Percentiles rank a stretch among this genome's conserved stretches.
phyloP scores from a whole-genome alignment of 2,797 vertebrate species.

The Mormyrops boulengeri region DNA sequence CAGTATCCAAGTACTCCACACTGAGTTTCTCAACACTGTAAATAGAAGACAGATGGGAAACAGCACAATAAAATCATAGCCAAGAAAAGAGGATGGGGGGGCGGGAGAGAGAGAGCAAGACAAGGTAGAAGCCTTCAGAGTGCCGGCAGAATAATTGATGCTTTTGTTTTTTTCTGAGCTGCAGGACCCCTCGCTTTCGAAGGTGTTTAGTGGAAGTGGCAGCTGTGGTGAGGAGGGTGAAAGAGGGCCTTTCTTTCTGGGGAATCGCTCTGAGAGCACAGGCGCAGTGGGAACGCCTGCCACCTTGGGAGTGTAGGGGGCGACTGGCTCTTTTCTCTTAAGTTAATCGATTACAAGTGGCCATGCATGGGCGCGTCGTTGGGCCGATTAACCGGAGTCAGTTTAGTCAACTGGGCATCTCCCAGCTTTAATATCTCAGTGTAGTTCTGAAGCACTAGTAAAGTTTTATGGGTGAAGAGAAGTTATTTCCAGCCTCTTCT shows the following conservation, averaged over 20 bases:
- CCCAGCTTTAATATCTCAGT: neutral
- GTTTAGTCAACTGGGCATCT: neutral
- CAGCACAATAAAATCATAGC: conserved; percentile 34
- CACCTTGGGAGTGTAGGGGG: conserved; percentile 19
- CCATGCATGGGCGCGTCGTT: neutral
- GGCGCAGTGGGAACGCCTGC: conserved; percentile 29
- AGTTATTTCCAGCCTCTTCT: neutral
- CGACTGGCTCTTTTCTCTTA: conserved; percentile 10
- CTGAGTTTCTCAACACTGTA: conserved; percentile 38
- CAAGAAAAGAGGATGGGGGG: conserved; percentile 5
- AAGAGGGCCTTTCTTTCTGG: conserved; percentile 50
- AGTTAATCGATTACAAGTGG: conserved; percentile 10
- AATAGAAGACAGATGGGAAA: conserved; percentile 49
- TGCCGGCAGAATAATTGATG: conserved; percentile 38
- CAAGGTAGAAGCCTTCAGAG: conserved; percentile 28
- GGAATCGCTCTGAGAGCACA: conserved; percentile 18
- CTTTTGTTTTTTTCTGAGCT: conserved; percentile 46
- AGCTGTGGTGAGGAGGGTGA: conserved; percentile 30
- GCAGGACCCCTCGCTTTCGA: conserved; percentile 36
- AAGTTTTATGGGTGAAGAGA: conserved; percentile 1
- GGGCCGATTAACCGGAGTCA: conserved; percentile 16
- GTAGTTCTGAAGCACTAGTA: neutral
- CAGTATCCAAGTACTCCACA: conserved; percentile 34
- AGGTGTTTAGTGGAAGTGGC: conserved; percentile 47
- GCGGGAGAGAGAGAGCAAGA: conserved; percentile 19